Conservation (phyloP, 2,113 vertebrate genomes). For the Acrocephalus kingi region DNA sequence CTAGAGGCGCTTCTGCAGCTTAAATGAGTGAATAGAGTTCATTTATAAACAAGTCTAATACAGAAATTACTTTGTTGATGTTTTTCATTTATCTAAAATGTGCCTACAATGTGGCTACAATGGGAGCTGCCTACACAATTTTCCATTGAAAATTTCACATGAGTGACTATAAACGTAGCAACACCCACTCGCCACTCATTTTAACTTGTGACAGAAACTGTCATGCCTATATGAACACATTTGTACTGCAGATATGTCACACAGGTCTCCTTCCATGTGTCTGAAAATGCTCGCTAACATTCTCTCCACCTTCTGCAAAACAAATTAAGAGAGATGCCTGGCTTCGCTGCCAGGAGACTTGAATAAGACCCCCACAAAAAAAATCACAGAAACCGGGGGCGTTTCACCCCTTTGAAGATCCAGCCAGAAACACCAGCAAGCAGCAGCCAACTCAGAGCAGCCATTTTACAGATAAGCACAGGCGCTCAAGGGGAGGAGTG, state of each 20-base stretch:
- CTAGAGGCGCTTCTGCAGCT: background rate
- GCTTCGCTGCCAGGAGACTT: background rate
- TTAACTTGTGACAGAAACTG: slow-evolving; percentile 69
- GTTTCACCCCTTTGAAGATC: slow-evolving; percentile 26
- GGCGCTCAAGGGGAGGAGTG: background rate
- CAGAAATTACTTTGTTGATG: slow-evolving; percentile 55
- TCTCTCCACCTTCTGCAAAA: background rate
- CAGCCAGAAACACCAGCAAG: background rate
- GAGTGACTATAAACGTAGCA: slow-evolving; percentile 47
- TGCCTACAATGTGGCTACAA: slow-evolving; percentile 43
- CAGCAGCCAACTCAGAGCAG: background rate
- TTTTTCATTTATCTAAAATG: slow-evolving; percentile 52
- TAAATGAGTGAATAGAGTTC: background rate
- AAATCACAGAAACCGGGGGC: background rate
- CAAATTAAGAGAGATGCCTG: background rate
- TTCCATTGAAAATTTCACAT: slow-evolving; percentile 66
- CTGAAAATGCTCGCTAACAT: background rate
- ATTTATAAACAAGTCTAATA: slow-evolving; percentile 53
- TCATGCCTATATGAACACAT: slow-evolving; percentile 64
- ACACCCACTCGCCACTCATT: slow-evolving; percentile 59
- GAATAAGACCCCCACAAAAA: background rate
- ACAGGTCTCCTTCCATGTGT: slow-evolving; percentile 52
- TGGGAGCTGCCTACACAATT: slow-evolving; percentile 63
- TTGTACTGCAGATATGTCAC: slow-evolving; percentile 54
- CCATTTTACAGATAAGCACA: slow-evolving; percentile 6